Evolutionary conservation across 2,888 invertebrate species (phyloP).

Genomic region (Nomada flava): DNA sequence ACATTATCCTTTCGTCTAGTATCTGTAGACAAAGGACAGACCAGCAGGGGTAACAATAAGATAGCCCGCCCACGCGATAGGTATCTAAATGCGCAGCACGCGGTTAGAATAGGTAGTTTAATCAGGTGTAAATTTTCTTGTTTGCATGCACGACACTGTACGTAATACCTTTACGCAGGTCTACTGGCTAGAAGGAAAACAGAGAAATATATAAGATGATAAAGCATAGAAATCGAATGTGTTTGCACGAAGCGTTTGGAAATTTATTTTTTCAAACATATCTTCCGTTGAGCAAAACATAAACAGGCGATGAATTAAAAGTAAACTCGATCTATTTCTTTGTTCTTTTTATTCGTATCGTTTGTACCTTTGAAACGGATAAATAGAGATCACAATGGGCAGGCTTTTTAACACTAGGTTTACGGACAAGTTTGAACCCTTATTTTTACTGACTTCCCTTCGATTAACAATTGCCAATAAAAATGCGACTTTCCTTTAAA

Average conservation of each 20-base stretch:
- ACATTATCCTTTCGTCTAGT: not conserved
- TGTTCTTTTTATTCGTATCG: not conserved
- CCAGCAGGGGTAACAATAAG: not conserved
- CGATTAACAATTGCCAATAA: too few relatives aligned
- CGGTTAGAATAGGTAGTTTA: not conserved
- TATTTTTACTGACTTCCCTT: too few relatives aligned
- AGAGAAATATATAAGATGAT: not conserved
- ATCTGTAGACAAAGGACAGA: not conserved
- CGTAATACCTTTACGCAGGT: not conserved
- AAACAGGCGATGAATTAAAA: not conserved
- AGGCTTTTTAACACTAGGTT: too few relatives aligned
- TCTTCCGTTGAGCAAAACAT: not conserved
- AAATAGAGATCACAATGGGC: not conserved
- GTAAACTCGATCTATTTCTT: not conserved
- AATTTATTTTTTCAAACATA: not conserved
- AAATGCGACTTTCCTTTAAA: too few relatives aligned
- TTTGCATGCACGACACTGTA: not conserved
- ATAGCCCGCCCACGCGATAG: not conserved
- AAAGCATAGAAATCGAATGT: too few relatives aligned
- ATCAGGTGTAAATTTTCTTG: constrained; percentile 15
- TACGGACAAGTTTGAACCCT: too few relatives aligned
- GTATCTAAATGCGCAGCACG: constrained; percentile 9
- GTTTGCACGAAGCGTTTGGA: not conserved
- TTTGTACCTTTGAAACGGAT: not conserved
- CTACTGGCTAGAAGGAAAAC: not conserved